Percentiles rank a stretch among this genome's conserved stretches.
Evolutionary conservation across 2,797 vertebrate species (phyloP).

Genomic region (Fringilla coelebs): DNA sequence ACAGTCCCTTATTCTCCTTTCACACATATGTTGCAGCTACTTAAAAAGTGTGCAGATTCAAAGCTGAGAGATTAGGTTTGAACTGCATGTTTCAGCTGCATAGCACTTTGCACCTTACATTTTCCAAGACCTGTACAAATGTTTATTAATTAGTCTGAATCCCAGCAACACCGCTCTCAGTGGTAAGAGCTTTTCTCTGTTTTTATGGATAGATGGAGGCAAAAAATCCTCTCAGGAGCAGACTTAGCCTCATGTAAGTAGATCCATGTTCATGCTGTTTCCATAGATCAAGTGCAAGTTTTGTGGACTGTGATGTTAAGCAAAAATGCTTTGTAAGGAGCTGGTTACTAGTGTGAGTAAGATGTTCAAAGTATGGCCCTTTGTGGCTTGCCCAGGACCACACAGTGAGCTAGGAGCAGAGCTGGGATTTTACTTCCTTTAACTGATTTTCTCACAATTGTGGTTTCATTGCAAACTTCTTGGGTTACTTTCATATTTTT

Average conservation of each 20-base stretch:
- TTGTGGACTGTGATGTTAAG: not conserved
- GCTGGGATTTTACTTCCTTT: constrained; percentile 49
- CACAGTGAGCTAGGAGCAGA: constrained; percentile 46
- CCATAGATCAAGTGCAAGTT: not conserved
- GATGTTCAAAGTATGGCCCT: constrained; percentile 37
- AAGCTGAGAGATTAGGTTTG: not conserved
- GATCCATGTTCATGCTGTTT: not conserved
- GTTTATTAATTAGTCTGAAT: constrained; percentile 37
- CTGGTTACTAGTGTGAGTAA: constrained; percentile 13
- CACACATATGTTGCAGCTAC: not conserved
- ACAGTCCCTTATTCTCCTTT: not conserved
- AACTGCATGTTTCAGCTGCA: not conserved
- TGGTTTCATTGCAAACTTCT: constrained; percentile 21
- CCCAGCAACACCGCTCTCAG: not conserved
- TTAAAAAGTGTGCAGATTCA: not conserved
- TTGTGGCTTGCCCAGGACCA: constrained; percentile 47
- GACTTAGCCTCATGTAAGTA: not conserved
- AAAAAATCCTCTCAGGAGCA: not conserved
- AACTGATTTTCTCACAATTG: constrained; percentile 49
- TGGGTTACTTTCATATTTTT: not conserved
- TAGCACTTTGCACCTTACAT: not conserved
- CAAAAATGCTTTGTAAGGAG: constrained; percentile 31
- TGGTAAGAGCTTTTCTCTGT: not conserved
- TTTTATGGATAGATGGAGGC: not conserved
- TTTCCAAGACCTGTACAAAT: not conserved